Percentiles rank a stretch among this genome's conserved stretches.
phyloP scores from a whole-genome alignment of 2,113 vertebrate species.

The Rousettus leschenaultii region DNA sequence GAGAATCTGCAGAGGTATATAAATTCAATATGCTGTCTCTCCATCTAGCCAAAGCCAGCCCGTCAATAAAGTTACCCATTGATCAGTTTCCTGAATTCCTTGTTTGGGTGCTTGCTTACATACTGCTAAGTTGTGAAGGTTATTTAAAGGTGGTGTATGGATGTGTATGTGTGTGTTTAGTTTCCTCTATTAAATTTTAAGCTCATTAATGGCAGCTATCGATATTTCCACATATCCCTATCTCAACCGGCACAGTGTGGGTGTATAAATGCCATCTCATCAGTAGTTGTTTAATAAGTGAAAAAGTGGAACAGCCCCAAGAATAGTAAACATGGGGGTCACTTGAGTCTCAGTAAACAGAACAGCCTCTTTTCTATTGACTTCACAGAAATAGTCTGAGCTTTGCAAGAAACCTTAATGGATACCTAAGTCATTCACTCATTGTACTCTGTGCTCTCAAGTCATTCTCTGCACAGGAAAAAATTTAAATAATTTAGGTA shows the following conservation, averaged over 20 bases:
- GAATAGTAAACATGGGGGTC: not conserved
- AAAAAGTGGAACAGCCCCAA: not conserved
- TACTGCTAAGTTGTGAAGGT: not conserved
- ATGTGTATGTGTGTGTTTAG: not conserved
- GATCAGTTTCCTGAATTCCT: not conserved
- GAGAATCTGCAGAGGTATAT: not conserved
- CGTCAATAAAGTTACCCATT: not conserved
- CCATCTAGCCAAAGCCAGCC: not conserved
- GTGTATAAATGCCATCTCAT: not conserved
- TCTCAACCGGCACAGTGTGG: not conserved
- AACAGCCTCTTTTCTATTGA: not conserved
- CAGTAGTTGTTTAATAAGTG: not conserved
- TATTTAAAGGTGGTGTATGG: not conserved
- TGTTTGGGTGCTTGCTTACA: not conserved
- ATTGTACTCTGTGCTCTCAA: not conserved
- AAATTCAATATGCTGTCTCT: not conserved
- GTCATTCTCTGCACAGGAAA: not conserved
- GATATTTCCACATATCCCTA: not conserved
- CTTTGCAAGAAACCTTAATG: not conserved
- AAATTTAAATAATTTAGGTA: not conserved
- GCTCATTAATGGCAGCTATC: not conserved
- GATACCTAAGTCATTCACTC: not conserved
- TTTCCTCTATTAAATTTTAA: slow-evolving; percentile 2
- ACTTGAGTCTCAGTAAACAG: not conserved
- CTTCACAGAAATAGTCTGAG: not conserved